These are phyloP conservation scores for Vulpes ferrilata DNA, from an alignment of 2,113 vertebrate species.

Conservation along the genomic window DNA sequence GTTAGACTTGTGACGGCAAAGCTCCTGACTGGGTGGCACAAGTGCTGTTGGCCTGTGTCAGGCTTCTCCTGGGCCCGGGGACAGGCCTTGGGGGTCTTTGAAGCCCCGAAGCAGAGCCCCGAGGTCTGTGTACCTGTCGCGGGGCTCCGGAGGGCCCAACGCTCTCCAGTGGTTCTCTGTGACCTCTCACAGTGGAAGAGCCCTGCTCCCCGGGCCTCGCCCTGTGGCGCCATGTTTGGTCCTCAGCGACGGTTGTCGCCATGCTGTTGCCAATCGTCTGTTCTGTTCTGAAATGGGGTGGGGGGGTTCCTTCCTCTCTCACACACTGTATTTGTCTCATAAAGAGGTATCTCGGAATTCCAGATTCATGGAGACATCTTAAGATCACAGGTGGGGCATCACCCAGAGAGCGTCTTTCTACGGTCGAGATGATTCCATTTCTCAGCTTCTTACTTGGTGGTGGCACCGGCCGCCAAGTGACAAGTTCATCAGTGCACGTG, in stretches of 20 bases:
- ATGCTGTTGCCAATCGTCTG: not conserved
- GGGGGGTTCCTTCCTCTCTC: not conserved
- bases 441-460: not conserved
- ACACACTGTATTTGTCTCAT: not conserved
- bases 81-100: not conserved
- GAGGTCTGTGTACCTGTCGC: not conserved
- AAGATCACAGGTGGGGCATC: not conserved
- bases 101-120: not conserved
- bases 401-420: not conserved
- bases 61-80: not conserved
- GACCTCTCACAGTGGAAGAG: not conserved
- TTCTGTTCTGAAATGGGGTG: not conserved
- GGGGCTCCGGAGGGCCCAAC: fast-evolving
- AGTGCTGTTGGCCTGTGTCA: fast-evolving
- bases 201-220: fast-evolving
- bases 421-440: not conserved
- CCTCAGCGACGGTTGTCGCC: not conserved
- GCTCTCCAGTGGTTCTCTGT: not conserved
- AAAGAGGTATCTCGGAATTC: not conserved
- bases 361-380: not conserved
- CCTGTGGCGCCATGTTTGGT: not conserved
- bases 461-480: not conserved
- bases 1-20: fast-evolving
- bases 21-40: fast-evolving
- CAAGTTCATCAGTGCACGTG: not conserved